Conservation (phyloP, 2,888 invertebrate genomes). For the Lasioglossum marginatum region DNA sequence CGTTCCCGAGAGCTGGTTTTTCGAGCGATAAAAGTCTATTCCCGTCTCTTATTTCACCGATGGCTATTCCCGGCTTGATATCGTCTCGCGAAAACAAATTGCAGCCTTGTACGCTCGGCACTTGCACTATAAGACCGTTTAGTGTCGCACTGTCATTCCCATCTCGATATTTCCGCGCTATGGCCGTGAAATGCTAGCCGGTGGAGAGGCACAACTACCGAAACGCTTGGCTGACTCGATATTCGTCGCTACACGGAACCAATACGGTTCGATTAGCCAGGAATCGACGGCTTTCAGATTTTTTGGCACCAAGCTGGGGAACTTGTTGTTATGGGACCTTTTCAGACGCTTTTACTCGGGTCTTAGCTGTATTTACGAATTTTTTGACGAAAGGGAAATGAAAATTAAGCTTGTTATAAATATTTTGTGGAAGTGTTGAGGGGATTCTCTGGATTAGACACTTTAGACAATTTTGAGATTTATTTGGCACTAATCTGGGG, state of each 20-base stretch:
- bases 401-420: background rate
- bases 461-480: background rate
- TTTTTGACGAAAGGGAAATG: background rate
- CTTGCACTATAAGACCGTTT: background rate
- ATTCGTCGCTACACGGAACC: background rate
- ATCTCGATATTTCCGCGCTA: background rate
- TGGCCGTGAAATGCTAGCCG: background rate
- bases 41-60: conserved; percentile 15
- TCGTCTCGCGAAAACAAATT: conserved; percentile 2
- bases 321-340: background rate
- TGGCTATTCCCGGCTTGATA: conserved; percentile 6
- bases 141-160: background rate
- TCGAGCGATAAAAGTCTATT: conserved; percentile 19
- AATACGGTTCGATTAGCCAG: background rate
- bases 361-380: background rate
- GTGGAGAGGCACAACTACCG: background rate
- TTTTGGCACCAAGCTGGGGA: background rate
- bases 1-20: conserved; percentile 3
- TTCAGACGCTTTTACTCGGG: background rate
- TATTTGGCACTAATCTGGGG: background rate
- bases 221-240: background rate
- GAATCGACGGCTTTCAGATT: background rate
- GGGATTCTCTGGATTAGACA: too few relatives aligned
- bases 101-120: background rate
- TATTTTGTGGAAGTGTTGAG: background rate